Evolutionary conservation across 2,888 invertebrate genomes (phyloP).

Genomic region (Coremacera marginata): DNA sequence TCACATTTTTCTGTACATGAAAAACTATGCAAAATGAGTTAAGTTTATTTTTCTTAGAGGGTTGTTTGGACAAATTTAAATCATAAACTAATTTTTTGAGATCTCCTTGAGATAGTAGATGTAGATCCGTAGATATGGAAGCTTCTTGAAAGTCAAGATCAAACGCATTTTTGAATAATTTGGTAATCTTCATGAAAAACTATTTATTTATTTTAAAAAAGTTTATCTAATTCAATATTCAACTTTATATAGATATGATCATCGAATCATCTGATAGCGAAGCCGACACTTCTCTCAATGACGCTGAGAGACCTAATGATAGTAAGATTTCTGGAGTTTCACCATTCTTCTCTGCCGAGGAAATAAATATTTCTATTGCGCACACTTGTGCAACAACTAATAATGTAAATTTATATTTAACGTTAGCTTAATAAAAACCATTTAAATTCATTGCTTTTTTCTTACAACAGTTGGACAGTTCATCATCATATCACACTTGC

Average conservation of each 20-base stretch:
- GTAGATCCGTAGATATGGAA: too few relatives aligned
- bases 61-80: too few relatives aligned
- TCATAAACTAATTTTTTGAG: too few relatives aligned
- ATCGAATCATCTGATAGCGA: conserved; percentile 67
- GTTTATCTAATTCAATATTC: neutral
- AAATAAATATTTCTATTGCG: conserved; percentile 68
- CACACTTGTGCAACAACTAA: conserved; percentile 54
- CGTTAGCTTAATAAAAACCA: neutral
- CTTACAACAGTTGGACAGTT: conserved; percentile 59
- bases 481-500: conserved; percentile 68
- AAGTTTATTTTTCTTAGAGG: too few relatives aligned
- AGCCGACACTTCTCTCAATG: conserved; percentile 62
- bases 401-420: conserved; percentile 52
- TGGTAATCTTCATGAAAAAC: too few relatives aligned
- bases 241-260: conserved; percentile 49
- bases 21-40: too few relatives aligned
- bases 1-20: too few relatives aligned
- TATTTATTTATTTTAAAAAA: too few relatives aligned
- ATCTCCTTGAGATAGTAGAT: too few relatives aligned
- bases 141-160: too few relatives aligned
- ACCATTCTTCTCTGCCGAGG: conserved; percentile 81
- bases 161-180: too few relatives aligned
- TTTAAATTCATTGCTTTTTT: neutral
- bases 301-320: conserved; percentile 65
- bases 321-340: conserved; percentile 79